phyloP scores from a whole-genome alignment of 2,888 invertebrate species.

The Exephanes ischioxanthus region DNA sequence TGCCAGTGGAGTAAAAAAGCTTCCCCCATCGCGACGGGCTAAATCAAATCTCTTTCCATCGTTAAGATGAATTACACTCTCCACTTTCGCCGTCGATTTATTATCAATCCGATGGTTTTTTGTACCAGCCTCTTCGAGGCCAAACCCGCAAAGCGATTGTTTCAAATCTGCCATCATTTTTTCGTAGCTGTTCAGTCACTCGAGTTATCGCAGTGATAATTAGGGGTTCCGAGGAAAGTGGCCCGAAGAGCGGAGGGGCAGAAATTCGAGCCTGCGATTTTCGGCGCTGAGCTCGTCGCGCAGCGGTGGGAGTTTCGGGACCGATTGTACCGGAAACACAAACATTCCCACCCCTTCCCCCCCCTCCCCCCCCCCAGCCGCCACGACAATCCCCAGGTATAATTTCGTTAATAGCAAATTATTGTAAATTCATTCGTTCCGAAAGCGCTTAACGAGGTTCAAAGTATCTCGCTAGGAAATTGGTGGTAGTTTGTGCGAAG shows the following conservation, averaged over 20 bases:
- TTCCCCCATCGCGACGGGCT: neutral
- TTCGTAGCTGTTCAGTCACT: neutral
- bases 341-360: neutral
- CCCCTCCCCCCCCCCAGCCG: neutral
- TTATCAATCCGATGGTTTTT: neutral
- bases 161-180: neutral
- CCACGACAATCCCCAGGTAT: conserved; percentile 37
- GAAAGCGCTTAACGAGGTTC: conserved; percentile 62
- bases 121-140: neutral
- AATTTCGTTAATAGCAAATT: conserved; percentile 73
- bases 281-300: neutral
- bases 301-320: neutral
- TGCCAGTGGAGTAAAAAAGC: conserved; percentile 42
- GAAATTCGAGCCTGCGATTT: neutral
- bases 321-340: conserved; percentile 4
- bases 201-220: neutral
- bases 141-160: neutral
- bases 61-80: conserved; percentile 4
- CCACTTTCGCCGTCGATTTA: conserved; percentile 1
- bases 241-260: neutral
- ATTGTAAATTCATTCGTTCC: conserved; percentile 71
- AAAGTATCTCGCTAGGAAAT: conserved; percentile 52
- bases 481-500: conserved; percentile 20
- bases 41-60: conserved; percentile 28
- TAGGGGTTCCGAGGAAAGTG: neutral